These are phyloP conservation scores for Danio jaintianensis DNA, from an alignment of 2,797 vertebrate species.

Conservation along the genomic window DNA sequence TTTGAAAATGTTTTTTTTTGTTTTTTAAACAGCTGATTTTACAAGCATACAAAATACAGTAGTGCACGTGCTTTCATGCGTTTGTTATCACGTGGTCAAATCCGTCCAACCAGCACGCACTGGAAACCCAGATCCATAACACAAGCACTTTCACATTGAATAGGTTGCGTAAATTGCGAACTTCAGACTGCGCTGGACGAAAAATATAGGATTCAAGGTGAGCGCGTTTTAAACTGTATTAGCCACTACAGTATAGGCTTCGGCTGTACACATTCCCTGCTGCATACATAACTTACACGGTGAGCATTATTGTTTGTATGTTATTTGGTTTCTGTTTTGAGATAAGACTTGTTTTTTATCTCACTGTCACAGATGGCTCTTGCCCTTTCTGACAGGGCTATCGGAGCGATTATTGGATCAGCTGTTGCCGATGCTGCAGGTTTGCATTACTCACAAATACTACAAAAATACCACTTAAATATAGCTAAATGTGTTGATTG, in stretches of 20 bases:
- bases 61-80: neutral
- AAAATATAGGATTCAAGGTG: neutral
- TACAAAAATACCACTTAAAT: neutral
- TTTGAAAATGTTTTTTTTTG: too few relatives aligned
- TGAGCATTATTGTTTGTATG: neutral
- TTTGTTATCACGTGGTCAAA: conserved; percentile 25
- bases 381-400: conserved; percentile 72
- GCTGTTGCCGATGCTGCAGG: conserved; percentile 82
- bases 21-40: too few relatives aligned
- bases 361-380: conserved; percentile 72
- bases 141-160: neutral
- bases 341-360: conserved; percentile 13
- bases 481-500: neutral
- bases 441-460: conserved; percentile 48
- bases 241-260: neutral
- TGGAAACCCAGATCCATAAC: neutral
- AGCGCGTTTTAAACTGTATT: neutral
- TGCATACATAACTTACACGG: neutral
- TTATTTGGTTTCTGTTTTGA: neutral
- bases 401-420: conserved; percentile 79
- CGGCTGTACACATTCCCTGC: neutral
- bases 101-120: conserved; percentile 15
- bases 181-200: neutral
- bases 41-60: neutral
- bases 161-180: neutral